Base-by-base conservation (phyloP, 2,888 invertebrate genomes). In the Ochropleura plecta region DNA sequence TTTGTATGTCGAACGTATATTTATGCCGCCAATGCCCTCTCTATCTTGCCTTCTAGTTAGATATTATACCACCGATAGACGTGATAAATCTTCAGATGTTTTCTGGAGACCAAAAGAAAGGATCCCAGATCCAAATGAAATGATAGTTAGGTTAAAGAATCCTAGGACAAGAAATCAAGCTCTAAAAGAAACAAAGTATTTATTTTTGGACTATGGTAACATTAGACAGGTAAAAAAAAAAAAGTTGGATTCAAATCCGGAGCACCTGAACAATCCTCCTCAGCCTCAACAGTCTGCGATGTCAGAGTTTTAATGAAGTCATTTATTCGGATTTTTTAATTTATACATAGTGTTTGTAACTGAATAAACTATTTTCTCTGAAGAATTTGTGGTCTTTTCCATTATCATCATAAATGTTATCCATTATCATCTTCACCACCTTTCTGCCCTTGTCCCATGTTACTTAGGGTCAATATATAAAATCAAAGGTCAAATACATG, bases 1-100 rank as follows among this genome's bases (percentile, higher is more conserved):
- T 77, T 83, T 79, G 30, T 85, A 85, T 69, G 73, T 88, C 18
- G 78, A 80, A 64, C 79, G 80, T 5, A 30, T 85, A 0, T 68
- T 86, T 12, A 69, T 78, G 8, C 85, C 88, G 0, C 79, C 83
- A 70, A 81, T 81, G 73, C 79, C 81, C 4, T 76, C 87, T 0
- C 68, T 86, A 1, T 82, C 85, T 0, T 84, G 76, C 20, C 40
- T 80, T 9, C 63, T 83, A 0, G 67, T 73, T 0, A 70, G 79
- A 49, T 30, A 80, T 20, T 77, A 66, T 7, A 0, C 57, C 0
- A 14, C n/a, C 0, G 10, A 63, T 14, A 0, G n/a, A 49, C 0
- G 18, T 53, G 0, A 0, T 18, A 5, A 46, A 46, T 6, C 0
- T 10, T 0, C 9, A 18, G 68, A 78, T 0, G 10, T 70, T 0